Evolutionary conservation across 1,140 invertebrate species (phyloP).

Genomic region (Temnothorax curvispinosus): DNA sequence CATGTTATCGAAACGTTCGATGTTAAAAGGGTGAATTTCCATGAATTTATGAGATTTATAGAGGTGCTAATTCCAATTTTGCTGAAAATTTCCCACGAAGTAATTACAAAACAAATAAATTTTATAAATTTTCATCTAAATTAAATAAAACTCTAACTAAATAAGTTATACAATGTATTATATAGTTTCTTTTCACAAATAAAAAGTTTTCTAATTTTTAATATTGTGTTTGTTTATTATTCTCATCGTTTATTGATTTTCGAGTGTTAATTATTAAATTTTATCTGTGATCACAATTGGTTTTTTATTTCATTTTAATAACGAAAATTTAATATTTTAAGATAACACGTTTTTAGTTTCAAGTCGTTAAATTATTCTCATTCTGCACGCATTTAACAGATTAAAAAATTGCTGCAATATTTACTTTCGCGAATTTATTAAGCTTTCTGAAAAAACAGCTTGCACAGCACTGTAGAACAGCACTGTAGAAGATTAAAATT

Average conservation of each 20-base stretch:
- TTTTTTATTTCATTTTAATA: background rate
- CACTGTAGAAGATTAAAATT: slow-evolving; percentile 29
- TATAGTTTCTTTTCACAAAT: background rate
- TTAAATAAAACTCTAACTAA: slow-evolving; percentile 6
- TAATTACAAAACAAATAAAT: background rate
- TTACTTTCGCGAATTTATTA: background rate
- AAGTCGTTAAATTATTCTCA: background rate
- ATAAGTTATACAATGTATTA: slow-evolving; percentile 6
- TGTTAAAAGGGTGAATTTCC: background rate
- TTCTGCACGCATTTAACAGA: background rate
- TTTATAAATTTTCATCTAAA: background rate
- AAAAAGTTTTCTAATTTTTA: background rate
- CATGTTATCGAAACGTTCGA: background rate
- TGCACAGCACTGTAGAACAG: background rate
- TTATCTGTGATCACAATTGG: background rate
- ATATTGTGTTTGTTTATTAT: background rate
- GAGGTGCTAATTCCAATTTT: background rate
- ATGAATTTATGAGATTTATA: background rate
- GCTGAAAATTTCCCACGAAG: background rate
- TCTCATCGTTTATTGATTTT: background rate
- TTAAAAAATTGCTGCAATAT: background rate
- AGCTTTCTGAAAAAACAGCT: slow-evolving; percentile 2
- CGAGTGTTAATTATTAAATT: background rate
- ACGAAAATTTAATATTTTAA: background rate
- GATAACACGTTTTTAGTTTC: background rate